Percentiles rank a stretch among this genome's conserved stretches.
Conservation (phyloP, 92 coral and sea anemone genomes). For the Plumapathes pennacea region DNA sequence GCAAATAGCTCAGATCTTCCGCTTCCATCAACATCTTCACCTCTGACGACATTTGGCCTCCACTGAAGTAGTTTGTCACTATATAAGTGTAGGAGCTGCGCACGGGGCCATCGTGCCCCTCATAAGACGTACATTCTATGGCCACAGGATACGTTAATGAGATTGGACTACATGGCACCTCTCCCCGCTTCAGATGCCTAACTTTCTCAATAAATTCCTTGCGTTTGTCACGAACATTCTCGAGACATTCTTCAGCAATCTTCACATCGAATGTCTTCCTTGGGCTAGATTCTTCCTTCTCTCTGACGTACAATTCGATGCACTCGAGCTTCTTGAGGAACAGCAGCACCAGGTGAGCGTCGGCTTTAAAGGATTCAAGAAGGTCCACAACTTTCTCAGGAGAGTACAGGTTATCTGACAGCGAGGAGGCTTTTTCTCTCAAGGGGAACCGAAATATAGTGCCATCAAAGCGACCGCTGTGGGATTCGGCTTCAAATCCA, state of each 20-base stretch:
- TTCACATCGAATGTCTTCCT: constrained; percentile 50
- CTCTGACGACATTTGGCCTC: constrained; percentile 27
- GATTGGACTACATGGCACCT: no score
- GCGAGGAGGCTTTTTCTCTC: constrained; percentile 46
- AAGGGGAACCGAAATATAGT: constrained; percentile 76
- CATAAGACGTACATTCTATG: no score
- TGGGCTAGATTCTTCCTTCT: constrained; percentile 7
- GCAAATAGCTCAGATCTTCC: constrained; percentile 44
- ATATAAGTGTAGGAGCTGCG: no score
- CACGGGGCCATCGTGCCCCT: no score
- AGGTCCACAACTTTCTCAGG: constrained; percentile 47
- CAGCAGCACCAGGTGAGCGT: constrained; percentile 53
- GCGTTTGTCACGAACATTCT: constrained; percentile 44
- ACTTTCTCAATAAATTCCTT: no score
- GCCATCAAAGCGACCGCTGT: constrained; percentile 32
- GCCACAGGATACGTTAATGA: no score
- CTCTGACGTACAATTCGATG: constrained; percentile 48
- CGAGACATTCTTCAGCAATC: constrained; percentile 40
- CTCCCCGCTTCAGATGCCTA: no score
- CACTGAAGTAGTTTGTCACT: constrained; percentile 48
- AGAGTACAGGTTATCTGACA: constrained; percentile 63
- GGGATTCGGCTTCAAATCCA: constrained; percentile 28
- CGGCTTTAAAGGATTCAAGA: constrained; percentile 53
- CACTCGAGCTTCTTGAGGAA: constrained; percentile 60
- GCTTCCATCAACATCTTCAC: constrained; percentile 26